These are phyloP conservation scores for Uloborus diversus DNA, from an alignment of 1,140 invertebrate genomes.

Conservation along the genomic window DNA sequence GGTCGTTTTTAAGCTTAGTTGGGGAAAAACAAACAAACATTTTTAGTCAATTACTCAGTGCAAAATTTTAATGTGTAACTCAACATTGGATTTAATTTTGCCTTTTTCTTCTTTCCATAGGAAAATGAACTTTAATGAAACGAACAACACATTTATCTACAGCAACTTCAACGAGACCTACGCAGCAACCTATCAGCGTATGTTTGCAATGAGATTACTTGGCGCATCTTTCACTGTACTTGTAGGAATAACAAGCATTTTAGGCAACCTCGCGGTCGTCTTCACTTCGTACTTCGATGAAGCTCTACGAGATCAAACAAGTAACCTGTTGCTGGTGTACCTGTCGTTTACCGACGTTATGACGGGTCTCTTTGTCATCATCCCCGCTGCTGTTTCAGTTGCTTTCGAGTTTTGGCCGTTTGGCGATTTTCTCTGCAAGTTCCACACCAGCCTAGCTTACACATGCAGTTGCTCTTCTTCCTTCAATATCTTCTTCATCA, in stretches of 20 bases:
- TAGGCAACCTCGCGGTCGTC: constrained; percentile 7
- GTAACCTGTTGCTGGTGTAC: constrained; percentile 25
- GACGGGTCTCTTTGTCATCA: constrained; percentile 15
- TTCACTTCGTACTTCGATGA: background rate
- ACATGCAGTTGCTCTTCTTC: constrained; percentile 8
- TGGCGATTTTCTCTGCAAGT: background rate
- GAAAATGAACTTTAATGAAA: no score
- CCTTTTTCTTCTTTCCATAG: no score
- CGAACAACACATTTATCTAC: no score
- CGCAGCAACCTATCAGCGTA: background rate
- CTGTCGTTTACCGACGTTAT: constrained; percentile 24
- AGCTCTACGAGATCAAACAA: background rate
- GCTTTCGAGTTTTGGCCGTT: constrained; percentile 33
- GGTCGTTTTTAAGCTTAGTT: no score
- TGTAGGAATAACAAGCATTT: background rate
- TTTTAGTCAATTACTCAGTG: no score
- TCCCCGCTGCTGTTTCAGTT: constrained; percentile 10
- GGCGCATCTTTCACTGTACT: background rate
- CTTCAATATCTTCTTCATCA: constrained; percentile 18
- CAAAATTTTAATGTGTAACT: no score
- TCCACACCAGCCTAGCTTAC: constrained; percentile 19
- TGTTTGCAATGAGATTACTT: background rate
- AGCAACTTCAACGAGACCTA: background rate
- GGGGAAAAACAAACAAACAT: no score
- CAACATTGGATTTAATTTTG: no score